phyloP scores from a whole-genome alignment of 2,888 invertebrate species.

The Sinohyriopsis cumingii region DNA sequence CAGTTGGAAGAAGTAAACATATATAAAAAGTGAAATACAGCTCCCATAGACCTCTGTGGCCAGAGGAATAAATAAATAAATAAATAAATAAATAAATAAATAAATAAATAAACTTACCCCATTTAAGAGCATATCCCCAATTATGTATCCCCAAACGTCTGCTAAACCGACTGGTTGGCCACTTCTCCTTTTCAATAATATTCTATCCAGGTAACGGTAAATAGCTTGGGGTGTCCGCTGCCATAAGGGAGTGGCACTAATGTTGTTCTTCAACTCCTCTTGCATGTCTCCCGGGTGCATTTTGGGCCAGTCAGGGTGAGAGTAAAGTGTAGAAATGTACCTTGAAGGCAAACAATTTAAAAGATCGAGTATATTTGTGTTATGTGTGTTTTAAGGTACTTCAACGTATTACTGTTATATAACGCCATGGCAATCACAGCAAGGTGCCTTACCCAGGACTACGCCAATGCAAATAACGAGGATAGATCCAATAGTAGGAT shows the following conservation, averaged over 20 bases:
- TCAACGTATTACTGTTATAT: too few species aligned
- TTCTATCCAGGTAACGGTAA: constrained; percentile 64
- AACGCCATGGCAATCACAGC: too few species aligned
- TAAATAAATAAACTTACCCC: constrained; percentile 58
- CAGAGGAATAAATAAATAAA: too few species aligned
- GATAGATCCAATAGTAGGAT: too few species aligned
- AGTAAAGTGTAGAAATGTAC: constrained; percentile 73
- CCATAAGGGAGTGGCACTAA: constrained; percentile 69
- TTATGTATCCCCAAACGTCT: constrained; percentile 73
- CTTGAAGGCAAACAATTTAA: constrained; percentile 44
- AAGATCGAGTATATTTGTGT: too few species aligned
- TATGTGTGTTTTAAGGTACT: too few species aligned
- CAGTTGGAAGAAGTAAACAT: too few species aligned
- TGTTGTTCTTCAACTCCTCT: constrained; percentile 68
- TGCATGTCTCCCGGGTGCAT: constrained; percentile 67
- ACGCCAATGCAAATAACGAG: too few species aligned
- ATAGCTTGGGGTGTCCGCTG: constrained; percentile 63
- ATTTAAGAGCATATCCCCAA: constrained; percentile 72
- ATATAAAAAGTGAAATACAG: too few species aligned
- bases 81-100: not conserved
- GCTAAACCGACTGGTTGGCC: constrained; percentile 74
- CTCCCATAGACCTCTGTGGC: too few species aligned
- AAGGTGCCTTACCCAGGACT: too few species aligned
- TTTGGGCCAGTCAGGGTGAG: constrained; percentile 72
- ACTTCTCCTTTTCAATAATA: constrained; percentile 67